phyloP scores from a whole-genome alignment of 2,797 vertebrate species.

The Pseudomugil tenellus region DNA sequence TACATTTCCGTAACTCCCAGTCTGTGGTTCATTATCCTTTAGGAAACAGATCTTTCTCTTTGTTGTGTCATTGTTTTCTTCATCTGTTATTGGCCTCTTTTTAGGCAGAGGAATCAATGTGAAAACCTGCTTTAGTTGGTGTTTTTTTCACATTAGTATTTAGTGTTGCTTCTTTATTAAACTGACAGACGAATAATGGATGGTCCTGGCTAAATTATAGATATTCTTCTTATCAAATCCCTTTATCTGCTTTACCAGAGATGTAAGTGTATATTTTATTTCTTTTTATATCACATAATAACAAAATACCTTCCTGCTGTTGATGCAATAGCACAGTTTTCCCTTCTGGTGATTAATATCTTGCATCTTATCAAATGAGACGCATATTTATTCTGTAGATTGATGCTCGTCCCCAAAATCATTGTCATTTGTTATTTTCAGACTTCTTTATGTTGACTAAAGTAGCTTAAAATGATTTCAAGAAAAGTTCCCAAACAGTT shows the following conservation, averaged over 20 bases:
- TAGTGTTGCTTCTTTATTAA: background rate
- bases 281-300: background rate
- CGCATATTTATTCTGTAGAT: background rate
- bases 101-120: background rate
- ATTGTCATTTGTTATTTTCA: background rate
- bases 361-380: background rate
- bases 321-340: background rate
- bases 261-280: background rate
- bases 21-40: background rate
- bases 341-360: background rate
- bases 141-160: background rate
- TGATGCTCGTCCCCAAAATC: background rate
- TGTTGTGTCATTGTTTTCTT: background rate
- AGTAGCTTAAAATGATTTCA: too few species aligned
- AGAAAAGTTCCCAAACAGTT: background rate
- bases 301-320: too few species aligned
- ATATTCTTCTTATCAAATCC: background rate
- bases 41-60: background rate
- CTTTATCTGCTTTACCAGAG: background rate
- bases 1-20: background rate
- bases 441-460: too few species aligned
- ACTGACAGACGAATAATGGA: background rate
- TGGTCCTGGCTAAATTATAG: background rate
- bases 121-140: slow-evolving; percentile 2
- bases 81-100: background rate